These are phyloP conservation scores for Halichoeres trimaculatus DNA, from an alignment of 2,113 vertebrate species.

Conservation along the genomic window DNA sequence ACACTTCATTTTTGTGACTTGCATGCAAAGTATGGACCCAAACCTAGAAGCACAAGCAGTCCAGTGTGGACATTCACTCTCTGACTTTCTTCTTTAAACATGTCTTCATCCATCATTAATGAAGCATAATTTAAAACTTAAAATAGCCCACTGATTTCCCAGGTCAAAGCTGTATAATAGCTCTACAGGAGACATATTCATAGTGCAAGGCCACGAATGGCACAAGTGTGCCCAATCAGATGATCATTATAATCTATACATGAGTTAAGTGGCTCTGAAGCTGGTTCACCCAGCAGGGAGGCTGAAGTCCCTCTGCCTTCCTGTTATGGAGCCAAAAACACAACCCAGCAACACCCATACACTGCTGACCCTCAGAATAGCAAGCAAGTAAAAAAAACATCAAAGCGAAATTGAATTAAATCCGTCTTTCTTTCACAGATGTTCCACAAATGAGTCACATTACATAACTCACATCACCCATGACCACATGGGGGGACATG, in stretches of 20 bases:
- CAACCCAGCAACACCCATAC: background rate
- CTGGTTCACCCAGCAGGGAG: conserved; percentile 2
- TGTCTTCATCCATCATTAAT: background rate
- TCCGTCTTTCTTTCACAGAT: conserved; percentile 12
- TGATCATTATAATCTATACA: conserved; percentile 49
- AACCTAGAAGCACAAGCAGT: background rate
- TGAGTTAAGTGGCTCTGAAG: conserved; percentile 39
- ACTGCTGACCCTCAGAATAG: background rate
- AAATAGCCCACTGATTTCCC: conserved; percentile 26
- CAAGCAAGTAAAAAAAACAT: conserved; percentile 37
- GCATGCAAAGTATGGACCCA: background rate
- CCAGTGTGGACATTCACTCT: background rate
- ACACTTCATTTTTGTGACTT: background rate
- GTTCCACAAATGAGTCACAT: conserved; percentile 35
- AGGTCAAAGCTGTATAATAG: conserved; percentile 1
- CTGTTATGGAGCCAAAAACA: background rate
- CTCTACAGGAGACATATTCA: conserved; percentile 2
- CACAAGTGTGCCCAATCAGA: background rate
- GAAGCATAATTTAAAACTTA: background rate
- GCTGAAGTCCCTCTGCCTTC: conserved; percentile 17
- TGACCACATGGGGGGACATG: conserved; percentile 27
- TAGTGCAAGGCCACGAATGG: background rate
- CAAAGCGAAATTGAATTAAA: conserved; percentile 10
- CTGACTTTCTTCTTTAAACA: background rate
- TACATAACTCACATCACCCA: conserved; percentile 30